Evolutionary conservation across 2,888 invertebrate species (phyloP), one percentile per base, ranked within the genome.

Genomic region (Norana najaformis): DNA sequence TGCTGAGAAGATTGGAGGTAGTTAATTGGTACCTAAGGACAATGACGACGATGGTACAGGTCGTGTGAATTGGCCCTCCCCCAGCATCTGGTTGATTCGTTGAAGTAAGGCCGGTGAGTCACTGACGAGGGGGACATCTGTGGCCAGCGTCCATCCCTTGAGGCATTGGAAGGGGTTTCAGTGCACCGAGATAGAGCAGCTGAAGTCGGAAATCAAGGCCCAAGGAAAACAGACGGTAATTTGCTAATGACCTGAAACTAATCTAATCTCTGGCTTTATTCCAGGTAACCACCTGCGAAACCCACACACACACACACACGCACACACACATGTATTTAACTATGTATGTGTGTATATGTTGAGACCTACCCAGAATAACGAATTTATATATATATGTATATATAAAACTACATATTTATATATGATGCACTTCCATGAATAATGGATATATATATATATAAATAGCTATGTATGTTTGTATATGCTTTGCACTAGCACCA

Each of bases 101-200:
- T 69, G 69, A n/a, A 69, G n/a, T 69, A 69, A 69, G 69, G n/a
- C n/a, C 30, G 69, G n/a, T 69, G 69, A 69, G 69, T 69, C 69
- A 69, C 16, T 69, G 69, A 30, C n/a, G 16, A n/a, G n/a, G 69
- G 30, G 30, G 30, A 47, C 47, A 47, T 47, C 47, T 47, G 47
- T 47, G 23, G 20, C n/a, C 69, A 8, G 69, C 69, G 30, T 69
- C 30, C 69, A 69, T 69, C 69, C 69, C 69, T 69, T 69, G 69
- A n/a, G 69, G 69, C 69, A 13, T 69, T 13, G 69, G 30, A n/a
- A n/a, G n/a, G n/a, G n/a, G n/a, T n/a, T n/a, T n/a, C n/a, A n/a
- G n/a, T n/a, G n/a, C n/a, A n/a, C n/a, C n/a, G n/a, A n/a, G n/a
- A n/a, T 1, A n/a, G 69, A 69, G 69, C n/a, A 69, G 69, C 30